phyloP scores from a whole-genome alignment of 2,113 vertebrate genomes.

The Brachypteracias leptosomus region DNA sequence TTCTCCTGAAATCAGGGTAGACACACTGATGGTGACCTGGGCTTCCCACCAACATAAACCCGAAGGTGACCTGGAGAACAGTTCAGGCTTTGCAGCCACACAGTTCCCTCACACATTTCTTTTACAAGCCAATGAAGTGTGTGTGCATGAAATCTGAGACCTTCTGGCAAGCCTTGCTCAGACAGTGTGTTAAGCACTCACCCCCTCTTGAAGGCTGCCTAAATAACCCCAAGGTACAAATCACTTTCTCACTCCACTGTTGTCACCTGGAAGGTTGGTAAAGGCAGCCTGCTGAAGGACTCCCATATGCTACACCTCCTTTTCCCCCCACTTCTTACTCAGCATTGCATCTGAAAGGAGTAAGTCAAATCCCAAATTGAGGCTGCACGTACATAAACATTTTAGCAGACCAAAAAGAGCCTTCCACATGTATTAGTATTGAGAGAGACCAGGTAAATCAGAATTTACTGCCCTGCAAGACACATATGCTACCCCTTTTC shows the following conservation, averaged over 20 bases:
- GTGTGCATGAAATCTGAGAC: not conserved
- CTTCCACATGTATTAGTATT: not conserved
- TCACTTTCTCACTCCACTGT: not conserved
- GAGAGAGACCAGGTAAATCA: not conserved
- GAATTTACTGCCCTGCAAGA: not conserved
- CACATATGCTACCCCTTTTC: not conserved
- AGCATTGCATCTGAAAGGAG: not conserved
- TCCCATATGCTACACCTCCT: not conserved
- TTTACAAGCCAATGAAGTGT: not conserved
- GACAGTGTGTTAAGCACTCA: not conserved
- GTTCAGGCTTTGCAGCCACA: not conserved
- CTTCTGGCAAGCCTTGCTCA: not conserved
- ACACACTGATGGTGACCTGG: not conserved
- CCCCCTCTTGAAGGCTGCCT: not conserved
- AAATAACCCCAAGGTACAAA: not conserved
- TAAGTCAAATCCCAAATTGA: not conserved
- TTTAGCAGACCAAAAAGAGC: not conserved
- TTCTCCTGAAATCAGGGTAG: not conserved
- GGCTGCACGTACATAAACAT: not conserved
- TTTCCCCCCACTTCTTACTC: not conserved
- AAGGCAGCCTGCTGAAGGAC: not conserved
- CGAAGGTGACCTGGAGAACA: not conserved
- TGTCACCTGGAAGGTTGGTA: not conserved
- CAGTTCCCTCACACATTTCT: fast-evolving
- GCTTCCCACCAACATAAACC: not conserved